A percentile compares a stretch with the other conserved stretches of the same genome.
phyloP scores from a whole-genome alignment of 2,113 vertebrate genomes.

The Gallinago jamesoni region DNA sequence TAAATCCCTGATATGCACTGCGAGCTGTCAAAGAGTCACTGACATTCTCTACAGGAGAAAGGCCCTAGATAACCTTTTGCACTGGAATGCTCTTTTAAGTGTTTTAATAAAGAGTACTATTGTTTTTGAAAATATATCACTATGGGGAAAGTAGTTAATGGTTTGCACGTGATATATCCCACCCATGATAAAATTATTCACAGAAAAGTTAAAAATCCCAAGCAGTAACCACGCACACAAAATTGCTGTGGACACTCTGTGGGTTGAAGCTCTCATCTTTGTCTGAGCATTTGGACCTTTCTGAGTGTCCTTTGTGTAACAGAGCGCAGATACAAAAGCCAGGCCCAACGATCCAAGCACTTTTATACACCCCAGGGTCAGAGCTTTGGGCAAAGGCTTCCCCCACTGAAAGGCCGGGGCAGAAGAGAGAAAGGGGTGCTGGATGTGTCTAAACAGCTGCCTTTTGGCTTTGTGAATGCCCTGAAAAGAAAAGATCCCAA shows the following conservation, averaged over 20 bases:
- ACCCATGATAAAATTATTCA: slow-evolving; percentile 18
- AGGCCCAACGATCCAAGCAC: neutral
- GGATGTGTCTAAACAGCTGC: neutral
- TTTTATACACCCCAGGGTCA: neutral
- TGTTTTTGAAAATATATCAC: neutral
- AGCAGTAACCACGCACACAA: neutral
- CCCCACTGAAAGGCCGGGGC: neutral
- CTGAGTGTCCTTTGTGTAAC: slow-evolving; percentile 2
- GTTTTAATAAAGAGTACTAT: neutral
- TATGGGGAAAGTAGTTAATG: slow-evolving; percentile 11
- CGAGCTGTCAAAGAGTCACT: neutral
- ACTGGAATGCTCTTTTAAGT: neutral
- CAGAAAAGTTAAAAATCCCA: slow-evolving; percentile 1
- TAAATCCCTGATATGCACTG: slow-evolving; percentile 1
- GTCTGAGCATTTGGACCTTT: neutral
- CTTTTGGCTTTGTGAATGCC: accelerated
- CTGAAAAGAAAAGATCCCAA: neutral
- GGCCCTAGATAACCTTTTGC: slow-evolving; percentile 13
- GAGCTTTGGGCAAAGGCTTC: slow-evolving; percentile 1
- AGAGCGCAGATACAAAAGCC: neutral
- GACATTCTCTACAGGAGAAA: neutral
- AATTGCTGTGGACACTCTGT: neutral
- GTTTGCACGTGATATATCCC: slow-evolving; percentile 31
- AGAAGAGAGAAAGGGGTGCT: neutral
- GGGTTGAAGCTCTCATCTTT: neutral